phyloP scores from a whole-genome alignment of 1,140 invertebrate species.

The Drosophila tristis region DNA sequence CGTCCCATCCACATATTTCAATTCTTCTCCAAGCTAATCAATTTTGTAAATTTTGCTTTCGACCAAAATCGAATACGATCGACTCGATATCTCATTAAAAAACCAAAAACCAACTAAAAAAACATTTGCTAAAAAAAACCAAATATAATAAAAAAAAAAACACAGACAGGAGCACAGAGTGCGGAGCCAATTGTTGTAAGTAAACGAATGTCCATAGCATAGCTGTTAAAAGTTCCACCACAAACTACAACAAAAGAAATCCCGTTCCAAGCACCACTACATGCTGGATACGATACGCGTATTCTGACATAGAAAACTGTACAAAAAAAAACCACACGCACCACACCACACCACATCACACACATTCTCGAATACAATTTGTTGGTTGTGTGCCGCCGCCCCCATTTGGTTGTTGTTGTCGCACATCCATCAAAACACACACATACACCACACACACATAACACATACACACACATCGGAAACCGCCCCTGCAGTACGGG shows the following conservation, averaged over 20 bases:
- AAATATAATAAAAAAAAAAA: slow-evolving; percentile 60
- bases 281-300: slow-evolving; percentile 8
- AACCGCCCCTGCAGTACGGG: too few relatives aligned
- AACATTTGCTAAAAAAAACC: slow-evolving; percentile 32
- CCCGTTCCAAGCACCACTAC: slow-evolving; percentile 37
- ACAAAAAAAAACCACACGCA: slow-evolving; percentile 15
- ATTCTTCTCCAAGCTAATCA: slow-evolving; percentile 64
- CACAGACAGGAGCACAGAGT: slow-evolving; percentile 94
- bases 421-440: slow-evolving; percentile 36
- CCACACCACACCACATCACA: slow-evolving; percentile 4
- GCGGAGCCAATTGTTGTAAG: slow-evolving; percentile 98
- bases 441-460: slow-evolving; percentile 41
- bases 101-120: slow-evolving; percentile 26
- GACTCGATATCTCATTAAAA: slow-evolving; percentile 49
- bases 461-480: slow-evolving; percentile 17
- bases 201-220: slow-evolving; percentile 84
- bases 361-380: slow-evolving; percentile 29
- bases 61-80: slow-evolving; percentile 71
- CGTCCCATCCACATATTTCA: slow-evolving; percentile 15
- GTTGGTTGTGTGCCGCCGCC: slow-evolving; percentile 14
- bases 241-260: slow-evolving; percentile 29
- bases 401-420: slow-evolving; percentile 40
- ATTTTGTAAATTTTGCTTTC: slow-evolving; percentile 79
- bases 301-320: slow-evolving; percentile 21
- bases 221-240: slow-evolving; percentile 35